A percentile compares a stretch with the other conserved stretches of the same genome.
Conservation (phyloP, 2,797 vertebrate genomes). For the Pseudochirops corinnae region DNA sequence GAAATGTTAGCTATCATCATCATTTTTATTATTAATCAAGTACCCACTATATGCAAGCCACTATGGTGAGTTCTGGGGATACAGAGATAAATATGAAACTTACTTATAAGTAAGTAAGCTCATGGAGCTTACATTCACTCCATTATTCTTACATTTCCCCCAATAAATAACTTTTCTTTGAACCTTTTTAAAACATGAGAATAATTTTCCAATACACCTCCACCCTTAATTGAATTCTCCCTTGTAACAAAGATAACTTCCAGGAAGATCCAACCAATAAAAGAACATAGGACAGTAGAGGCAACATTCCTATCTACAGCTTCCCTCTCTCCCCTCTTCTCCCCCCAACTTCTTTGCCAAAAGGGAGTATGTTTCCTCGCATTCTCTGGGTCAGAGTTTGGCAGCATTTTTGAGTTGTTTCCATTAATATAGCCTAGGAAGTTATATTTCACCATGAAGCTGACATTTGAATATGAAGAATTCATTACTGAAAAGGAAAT, state of each 20-base stretch:
- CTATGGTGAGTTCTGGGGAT: not conserved
- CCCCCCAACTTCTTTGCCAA: not conserved
- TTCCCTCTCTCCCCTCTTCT: not conserved
- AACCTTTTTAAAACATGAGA: not conserved
- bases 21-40: not conserved
- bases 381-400: not conserved
- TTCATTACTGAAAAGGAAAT: not conserved
- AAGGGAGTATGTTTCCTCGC: not conserved
- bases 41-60: not conserved
- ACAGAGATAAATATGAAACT: not conserved
- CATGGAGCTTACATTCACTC: not conserved
- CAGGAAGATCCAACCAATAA: not conserved
- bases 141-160: not conserved
- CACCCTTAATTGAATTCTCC: not conserved
- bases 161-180: not conserved
- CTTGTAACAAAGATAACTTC: not conserved
- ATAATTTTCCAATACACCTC: not conserved
- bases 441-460: not conserved
- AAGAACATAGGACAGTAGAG: not conserved
- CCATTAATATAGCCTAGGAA: not conserved
- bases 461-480: not conserved
- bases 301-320: not conserved
- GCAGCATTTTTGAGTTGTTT: not conserved
- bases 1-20: not conserved
- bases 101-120: too few species aligned